A percentile compares a stretch with the other conserved stretches of the same genome.
Conservation (phyloP, 2,797 vertebrate genomes). For the Takifugu rubripes region DNA sequence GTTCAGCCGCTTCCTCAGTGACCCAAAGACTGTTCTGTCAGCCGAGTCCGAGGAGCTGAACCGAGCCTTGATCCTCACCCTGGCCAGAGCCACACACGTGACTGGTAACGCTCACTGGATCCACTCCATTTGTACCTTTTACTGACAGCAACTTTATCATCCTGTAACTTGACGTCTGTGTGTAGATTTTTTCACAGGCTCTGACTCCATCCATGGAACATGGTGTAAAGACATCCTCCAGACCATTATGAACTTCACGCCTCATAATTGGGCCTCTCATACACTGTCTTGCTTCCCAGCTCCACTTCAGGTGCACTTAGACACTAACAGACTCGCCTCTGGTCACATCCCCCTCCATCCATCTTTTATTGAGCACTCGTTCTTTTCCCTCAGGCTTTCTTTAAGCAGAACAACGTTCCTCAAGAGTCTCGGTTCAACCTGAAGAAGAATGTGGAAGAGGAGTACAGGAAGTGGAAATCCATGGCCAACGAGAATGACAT, state of each 20-base stretch:
- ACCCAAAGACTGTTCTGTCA: slow-evolving; percentile 94
- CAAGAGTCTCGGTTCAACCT: slow-evolving; percentile 98
- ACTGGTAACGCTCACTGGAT: slow-evolving; percentile 75
- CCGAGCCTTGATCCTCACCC: slow-evolving; percentile 92
- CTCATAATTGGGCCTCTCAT: slow-evolving; percentile 98
- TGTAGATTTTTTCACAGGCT: slow-evolving; percentile 96
- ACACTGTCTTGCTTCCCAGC: slow-evolving; percentile 97
- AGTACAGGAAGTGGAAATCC: slow-evolving; percentile 98
- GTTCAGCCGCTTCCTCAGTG: slow-evolving; percentile 95
- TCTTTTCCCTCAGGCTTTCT: slow-evolving; percentile 82
- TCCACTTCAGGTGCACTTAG: slow-evolving; percentile 82
- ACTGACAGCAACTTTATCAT: background rate
- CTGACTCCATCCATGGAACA: slow-evolving; percentile 96
- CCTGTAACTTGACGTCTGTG: slow-evolving; percentile 1
- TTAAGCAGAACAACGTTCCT: slow-evolving; percentile 97
- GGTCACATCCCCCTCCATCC: background rate
- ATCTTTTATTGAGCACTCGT: background rate
- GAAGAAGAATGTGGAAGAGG: slow-evolving; percentile 98
- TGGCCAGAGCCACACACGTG: slow-evolving; percentile 95
- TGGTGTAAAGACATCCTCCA: slow-evolving; percentile 99
- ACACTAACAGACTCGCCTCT: background rate
- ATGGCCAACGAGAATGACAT: slow-evolving; percentile 97
- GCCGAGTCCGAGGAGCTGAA: slow-evolving; percentile 97
- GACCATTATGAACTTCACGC: slow-evolving; percentile 98
- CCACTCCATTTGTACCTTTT: background rate